Evolutionary conservation across 2,113 vertebrate genomes (phyloP).

Genomic region (Mugil cephalus): DNA sequence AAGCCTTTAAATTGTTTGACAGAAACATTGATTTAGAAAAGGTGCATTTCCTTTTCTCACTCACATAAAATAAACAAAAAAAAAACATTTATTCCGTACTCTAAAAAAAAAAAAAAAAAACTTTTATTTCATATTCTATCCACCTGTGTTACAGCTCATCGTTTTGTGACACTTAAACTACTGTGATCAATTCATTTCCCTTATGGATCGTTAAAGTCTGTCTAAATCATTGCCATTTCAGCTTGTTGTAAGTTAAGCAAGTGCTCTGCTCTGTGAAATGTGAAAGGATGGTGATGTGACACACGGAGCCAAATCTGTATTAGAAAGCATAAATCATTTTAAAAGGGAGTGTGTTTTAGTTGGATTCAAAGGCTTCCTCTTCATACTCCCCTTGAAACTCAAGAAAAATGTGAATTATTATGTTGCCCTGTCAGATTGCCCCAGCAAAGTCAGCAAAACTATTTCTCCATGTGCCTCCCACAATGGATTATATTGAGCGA

Average conservation of each 20-base stretch:
- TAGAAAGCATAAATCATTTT: slow-evolving; percentile 63
- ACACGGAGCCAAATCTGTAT: slow-evolving; percentile 52
- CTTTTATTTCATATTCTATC: no score
- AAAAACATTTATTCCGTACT: no score
- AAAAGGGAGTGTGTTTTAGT: slow-evolving; percentile 66
- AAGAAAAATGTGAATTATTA: slow-evolving; percentile 64
- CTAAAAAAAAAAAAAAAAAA: no score
- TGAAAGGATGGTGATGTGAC: slow-evolving; percentile 37
- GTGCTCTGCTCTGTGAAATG: slow-evolving; percentile 24
- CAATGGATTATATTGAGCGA: slow-evolving; percentile 29
- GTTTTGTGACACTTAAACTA: no score
- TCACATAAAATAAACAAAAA: no score
- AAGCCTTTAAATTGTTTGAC: slow-evolving; percentile 32
- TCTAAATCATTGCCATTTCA: slow-evolving; percentile 31
- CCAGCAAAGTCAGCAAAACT: slow-evolving; percentile 19
- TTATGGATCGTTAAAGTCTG: no score
- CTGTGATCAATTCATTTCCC: no score
- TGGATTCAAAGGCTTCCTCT: slow-evolving; percentile 60
- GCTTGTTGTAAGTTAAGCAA: slow-evolving; percentile 45
- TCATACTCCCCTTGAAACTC: slow-evolving; percentile 42
- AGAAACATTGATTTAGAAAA: slow-evolving; percentile 32
- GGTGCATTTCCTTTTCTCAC: slow-evolving; percentile 23
- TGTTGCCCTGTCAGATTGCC: slow-evolving; percentile 47
- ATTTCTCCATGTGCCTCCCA: slow-evolving; percentile 26
- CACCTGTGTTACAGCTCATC: no score